Percentiles rank a stretch among this genome's conserved stretches.
Conservation (phyloP, 2,113 vertebrate species). For the Daubentonia madagascariensis region DNA sequence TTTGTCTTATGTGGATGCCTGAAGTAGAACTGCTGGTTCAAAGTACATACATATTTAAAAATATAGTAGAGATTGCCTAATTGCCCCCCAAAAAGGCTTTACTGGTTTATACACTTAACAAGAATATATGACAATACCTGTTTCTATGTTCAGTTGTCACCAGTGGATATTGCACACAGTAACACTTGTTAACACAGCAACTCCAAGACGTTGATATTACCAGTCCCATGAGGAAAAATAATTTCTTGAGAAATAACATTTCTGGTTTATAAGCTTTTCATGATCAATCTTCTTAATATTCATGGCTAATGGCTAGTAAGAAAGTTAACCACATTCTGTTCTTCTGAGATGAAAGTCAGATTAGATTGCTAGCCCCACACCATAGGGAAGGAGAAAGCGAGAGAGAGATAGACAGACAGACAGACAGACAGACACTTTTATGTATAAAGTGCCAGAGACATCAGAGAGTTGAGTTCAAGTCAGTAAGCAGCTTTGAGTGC, state of each 20-base stretch:
- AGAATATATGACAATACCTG: background rate
- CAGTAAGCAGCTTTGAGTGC: background rate
- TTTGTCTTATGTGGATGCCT: background rate
- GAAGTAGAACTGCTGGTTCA: background rate
- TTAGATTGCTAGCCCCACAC: background rate
- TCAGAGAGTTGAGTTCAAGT: background rate
- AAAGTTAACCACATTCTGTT: background rate
- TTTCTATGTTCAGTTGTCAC: background rate
- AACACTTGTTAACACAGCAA: background rate
- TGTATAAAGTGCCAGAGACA: background rate
- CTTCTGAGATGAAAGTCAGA: background rate
- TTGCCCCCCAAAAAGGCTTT: background rate
- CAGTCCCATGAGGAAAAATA: background rate
- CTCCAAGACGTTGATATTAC: background rate
- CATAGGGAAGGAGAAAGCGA: background rate
- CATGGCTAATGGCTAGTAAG: background rate
- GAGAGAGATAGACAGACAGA: background rate
- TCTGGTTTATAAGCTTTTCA: background rate
- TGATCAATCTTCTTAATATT: background rate
- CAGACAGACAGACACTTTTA: background rate
- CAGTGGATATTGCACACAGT: background rate
- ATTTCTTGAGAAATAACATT: conserved; percentile 3
- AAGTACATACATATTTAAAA: background rate
- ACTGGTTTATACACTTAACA: background rate
- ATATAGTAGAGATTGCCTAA: background rate